Evolutionary conservation across 2,888 invertebrate genomes (phyloP), one percentile per base, ranked within the genome.

Genomic region (Mayetiola destructor): DNA sequence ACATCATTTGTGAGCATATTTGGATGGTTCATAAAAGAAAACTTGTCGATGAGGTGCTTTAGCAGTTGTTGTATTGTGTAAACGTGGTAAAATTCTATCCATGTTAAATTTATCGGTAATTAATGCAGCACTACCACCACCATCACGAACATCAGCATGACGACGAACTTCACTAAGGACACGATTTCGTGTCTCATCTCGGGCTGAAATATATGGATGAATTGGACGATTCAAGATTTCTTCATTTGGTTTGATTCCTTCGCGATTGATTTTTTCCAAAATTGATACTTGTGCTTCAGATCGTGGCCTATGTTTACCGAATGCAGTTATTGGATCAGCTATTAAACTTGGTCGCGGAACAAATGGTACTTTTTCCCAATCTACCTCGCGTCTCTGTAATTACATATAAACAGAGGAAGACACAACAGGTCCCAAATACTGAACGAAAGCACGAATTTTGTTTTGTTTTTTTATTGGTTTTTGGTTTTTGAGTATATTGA

Each of bases 341-440:
- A 89, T 83, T 72, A 88, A 79, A 68, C 88, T 86, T 66, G 89
- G 89, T 64, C 89, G 80, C 64, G 89, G 86, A 67, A 89, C 88
- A 75, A 79, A 84, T 67, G 89, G 89, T 73, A 86, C 85, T 79
- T 86, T 87, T 75, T 88, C 86, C 89, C 89, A 89, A 67, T 88
- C 87, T 68, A 88, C 83, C 73, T 78, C 75, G 72, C 79, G 80
- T 75, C 80, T 83, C 85, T 85, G 82, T 75, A 82, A 55, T 42
- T 12, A 42, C 9, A 48, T 27, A 27, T 9, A 48, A 27, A 48
- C 23, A 48, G 23, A 16, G 48, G 16, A 3, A 32, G 20, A 39
- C n/a, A n/a, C n/a, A 18, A 6, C 6, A 20, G 2, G 56, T 56
- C 40, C 56, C 27, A 16, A 56, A 39, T 37, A n/a, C 12, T 20